These are phyloP conservation scores for Scaeva pyrastri DNA, from an alignment of 2,888 invertebrate species.

Conservation along the genomic window DNA sequence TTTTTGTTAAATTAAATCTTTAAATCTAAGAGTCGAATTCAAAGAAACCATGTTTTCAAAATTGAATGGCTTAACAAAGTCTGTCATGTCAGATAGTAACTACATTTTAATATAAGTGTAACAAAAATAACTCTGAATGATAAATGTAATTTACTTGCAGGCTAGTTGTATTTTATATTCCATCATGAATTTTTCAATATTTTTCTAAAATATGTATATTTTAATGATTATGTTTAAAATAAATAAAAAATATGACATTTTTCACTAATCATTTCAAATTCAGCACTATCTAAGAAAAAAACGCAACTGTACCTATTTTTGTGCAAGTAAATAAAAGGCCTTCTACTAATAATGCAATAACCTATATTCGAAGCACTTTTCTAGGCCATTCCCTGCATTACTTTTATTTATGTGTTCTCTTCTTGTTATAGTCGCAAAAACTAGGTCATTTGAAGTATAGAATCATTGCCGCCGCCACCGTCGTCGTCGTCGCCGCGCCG, in stretches of 20 bases:
- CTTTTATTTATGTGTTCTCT: conserved; percentile 43
- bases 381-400: conserved; percentile 70
- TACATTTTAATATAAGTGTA: too few relatives aligned
- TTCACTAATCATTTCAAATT: background rate
- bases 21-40: too few relatives aligned
- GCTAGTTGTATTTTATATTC: too few relatives aligned
- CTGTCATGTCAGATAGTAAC: too few relatives aligned
- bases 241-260: background rate
- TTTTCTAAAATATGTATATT: too few relatives aligned
- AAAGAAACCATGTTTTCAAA: too few relatives aligned
- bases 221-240: too few relatives aligned
- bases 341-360: conserved; percentile 54
- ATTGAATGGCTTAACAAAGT: too few relatives aligned
- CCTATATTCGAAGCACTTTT: conserved; percentile 55
- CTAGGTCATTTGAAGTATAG: conserved; percentile 78
- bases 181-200: too few relatives aligned
- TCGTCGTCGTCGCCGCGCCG: conserved; percentile 32
- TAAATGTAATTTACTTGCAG: too few relatives aligned
- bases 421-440: conserved; percentile 55
- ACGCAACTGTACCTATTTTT: conserved; percentile 72
- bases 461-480: conserved; percentile 58
- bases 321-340: conserved; percentile 28
- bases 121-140: too few relatives aligned
- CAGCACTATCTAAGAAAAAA: background rate
- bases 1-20: too few relatives aligned